phyloP scores from a whole-genome alignment of 2,888 invertebrate genomes.

The Eurois occulta region DNA sequence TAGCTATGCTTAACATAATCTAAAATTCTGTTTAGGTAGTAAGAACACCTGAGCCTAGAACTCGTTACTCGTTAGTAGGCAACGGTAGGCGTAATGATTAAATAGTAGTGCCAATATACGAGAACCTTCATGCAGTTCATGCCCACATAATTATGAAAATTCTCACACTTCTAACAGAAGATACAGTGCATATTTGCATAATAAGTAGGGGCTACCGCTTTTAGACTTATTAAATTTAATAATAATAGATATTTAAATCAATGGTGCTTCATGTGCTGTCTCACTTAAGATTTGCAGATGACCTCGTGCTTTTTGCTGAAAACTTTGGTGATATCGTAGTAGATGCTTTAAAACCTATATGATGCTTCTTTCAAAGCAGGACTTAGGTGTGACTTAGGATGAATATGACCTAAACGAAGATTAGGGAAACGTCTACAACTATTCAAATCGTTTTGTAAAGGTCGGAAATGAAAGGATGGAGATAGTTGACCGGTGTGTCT shows the following conservation, averaged over 20 bases:
- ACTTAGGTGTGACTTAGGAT: neutral
- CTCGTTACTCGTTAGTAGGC: neutral
- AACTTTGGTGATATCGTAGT: neutral
- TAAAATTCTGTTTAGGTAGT: conserved; percentile 25
- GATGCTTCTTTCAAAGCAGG: neutral
- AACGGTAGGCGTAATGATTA: neutral
- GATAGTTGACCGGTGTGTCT: neutral
- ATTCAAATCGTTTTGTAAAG: neutral
- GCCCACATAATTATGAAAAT: conserved; percentile 1
- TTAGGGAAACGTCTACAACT: neutral
- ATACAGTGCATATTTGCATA: neutral
- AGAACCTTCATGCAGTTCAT: no score
- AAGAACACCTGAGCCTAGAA: conserved; percentile 31
- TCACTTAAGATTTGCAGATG: neutral
- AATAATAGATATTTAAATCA: neutral
- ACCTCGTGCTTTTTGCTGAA: neutral
- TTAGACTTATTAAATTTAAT: neutral
- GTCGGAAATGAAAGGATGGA: neutral
- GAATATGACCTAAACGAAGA: neutral
- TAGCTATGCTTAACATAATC: neutral
- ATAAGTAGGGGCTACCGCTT: neutral
- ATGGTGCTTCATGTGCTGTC: neutral
- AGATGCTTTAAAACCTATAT: neutral
- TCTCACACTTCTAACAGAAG: neutral
- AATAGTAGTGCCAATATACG: neutral